Percentiles rank a stretch among this genome's conserved stretches.
These are phyloP conservation scores for Bos javanicus DNA, from an alignment of 2,113 vertebrate species.

Conservation along the genomic window DNA sequence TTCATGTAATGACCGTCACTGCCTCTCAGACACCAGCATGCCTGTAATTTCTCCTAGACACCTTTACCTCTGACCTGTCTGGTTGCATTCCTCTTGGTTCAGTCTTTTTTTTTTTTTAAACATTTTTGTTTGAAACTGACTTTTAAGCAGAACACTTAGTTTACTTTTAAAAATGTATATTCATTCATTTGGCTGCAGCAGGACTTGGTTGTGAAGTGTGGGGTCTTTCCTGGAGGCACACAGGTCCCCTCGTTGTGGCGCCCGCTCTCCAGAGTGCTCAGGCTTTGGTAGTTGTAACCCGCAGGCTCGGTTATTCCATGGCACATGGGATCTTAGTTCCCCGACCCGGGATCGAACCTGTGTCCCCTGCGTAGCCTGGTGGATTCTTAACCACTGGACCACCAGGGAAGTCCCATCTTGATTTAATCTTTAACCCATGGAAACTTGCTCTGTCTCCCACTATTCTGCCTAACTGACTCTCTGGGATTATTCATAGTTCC, in stretches of 20 bases:
- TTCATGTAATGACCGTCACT: background rate
- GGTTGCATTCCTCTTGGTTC: background rate
- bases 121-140: background rate
- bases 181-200: background rate
- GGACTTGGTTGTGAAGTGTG: background rate
- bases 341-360: background rate
- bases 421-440: background rate
- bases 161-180: background rate
- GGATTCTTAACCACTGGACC: background rate
- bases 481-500: background rate
- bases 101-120: background rate
- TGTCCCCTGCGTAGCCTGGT: background rate
- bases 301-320: background rate
- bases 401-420: background rate
- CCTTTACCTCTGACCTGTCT: background rate
- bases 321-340: background rate
- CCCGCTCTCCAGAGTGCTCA: background rate
- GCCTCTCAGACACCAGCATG: background rate
- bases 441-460: background rate
- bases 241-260: accelerated
- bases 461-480: background rate
- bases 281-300: background rate
- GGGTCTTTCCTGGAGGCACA: background rate
- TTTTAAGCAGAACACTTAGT: background rate
- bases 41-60: background rate